Conservation (phyloP, 2,113 vertebrate species). For the Natator depressus region DNA sequence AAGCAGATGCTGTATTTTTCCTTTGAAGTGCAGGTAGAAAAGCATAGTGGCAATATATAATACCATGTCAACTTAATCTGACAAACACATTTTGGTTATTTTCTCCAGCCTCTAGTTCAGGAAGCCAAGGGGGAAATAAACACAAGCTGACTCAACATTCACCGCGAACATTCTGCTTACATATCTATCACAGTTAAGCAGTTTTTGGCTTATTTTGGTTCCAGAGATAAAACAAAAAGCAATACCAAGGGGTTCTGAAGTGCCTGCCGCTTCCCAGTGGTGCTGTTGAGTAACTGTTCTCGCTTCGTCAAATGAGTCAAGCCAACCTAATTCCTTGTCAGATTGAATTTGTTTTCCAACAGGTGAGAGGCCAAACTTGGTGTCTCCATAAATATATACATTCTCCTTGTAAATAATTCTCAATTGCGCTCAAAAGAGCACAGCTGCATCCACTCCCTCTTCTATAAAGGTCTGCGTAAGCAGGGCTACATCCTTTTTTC, state of each 20-base stretch:
- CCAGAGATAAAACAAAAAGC: background rate
- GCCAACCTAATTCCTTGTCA: background rate
- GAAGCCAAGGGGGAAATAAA: background rate
- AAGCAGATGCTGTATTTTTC: background rate
- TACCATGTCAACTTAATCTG: background rate
- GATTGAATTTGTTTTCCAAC: slow-evolving; percentile 30
- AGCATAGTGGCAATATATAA: background rate
- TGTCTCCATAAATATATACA: background rate
- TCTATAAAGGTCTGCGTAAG: background rate
- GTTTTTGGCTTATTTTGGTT: background rate
- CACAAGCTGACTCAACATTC: background rate
- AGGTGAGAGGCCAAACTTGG: background rate
- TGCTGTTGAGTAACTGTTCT: background rate
- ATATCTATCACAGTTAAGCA: background rate
- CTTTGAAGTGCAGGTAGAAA: background rate
- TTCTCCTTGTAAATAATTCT: background rate
- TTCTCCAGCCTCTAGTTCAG: background rate
- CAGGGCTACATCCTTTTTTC: background rate
- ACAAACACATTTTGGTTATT: background rate
- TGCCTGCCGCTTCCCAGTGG: background rate
- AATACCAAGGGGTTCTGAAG: background rate
- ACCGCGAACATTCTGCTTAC: background rate
- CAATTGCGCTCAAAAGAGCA: background rate
- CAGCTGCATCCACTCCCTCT: background rate
- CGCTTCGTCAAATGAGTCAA: background rate